A percentile compares a stretch with the other conserved stretches of the same genome.
Evolutionary conservation across 2,797 vertebrate species (phyloP).

Genomic region (Epinephelus awoara): DNA sequence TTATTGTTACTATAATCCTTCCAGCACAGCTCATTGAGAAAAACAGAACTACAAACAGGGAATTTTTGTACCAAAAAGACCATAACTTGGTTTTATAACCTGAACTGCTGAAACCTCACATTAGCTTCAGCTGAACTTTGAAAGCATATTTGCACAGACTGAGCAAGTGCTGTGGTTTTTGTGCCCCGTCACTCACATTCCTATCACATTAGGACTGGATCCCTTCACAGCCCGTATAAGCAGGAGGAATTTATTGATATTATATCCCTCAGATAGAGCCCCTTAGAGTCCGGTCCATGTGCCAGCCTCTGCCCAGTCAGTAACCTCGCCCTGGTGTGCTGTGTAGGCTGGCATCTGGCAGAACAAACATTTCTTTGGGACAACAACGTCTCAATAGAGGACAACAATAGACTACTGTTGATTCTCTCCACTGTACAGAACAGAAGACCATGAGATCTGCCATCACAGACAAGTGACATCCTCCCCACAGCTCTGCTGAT

Average conservation of each 20-base stretch:
- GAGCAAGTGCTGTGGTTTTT: not conserved
- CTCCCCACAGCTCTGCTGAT: not conserved
- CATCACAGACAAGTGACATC: slow-evolving; percentile 32
- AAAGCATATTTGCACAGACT: not conserved
- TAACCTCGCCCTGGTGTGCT: slow-evolving; percentile 19
- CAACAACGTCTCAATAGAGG: slow-evolving; percentile 65
- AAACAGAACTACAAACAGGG: not conserved
- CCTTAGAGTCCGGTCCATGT: not conserved
- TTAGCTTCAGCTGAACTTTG: not conserved
- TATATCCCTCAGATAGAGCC: not conserved
- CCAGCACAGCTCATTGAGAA: not conserved
- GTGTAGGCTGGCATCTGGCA: slow-evolving; percentile 47
- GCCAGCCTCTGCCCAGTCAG: not conserved
- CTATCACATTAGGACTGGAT: not conserved
- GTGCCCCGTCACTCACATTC: not conserved
- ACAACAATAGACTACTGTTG: slow-evolving; percentile 53
- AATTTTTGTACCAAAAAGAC: not conserved
- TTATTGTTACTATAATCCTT: not conserved
- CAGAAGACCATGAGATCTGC: slow-evolving; percentile 17
- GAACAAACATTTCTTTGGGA: slow-evolving; percentile 36
- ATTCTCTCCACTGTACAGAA: slow-evolving; percentile 30
- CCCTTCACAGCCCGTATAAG: too few species aligned
- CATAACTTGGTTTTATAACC: not conserved
- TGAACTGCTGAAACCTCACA: not conserved
- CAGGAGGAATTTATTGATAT: not conserved